Percentiles rank a stretch among this genome's conserved stretches.
phyloP scores from a whole-genome alignment of 1,140 invertebrate genomes.

The Drosophila melanogaster region DNA sequence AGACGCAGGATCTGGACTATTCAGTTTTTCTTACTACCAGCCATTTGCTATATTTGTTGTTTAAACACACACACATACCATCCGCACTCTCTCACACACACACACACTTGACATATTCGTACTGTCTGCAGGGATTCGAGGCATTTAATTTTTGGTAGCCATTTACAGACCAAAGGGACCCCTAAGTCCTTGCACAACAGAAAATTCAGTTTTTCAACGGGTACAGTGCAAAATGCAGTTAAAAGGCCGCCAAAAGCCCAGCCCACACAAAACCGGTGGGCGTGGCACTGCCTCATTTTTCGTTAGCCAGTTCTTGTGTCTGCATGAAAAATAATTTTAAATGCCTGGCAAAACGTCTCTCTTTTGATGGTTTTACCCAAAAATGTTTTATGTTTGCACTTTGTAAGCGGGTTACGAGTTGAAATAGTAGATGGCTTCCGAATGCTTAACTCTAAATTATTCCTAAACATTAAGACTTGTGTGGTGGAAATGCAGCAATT shows the following conservation, averaged over 20 bases:
- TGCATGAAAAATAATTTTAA: constrained; percentile 42
- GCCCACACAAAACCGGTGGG: not conserved
- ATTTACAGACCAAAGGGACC: constrained; percentile 35
- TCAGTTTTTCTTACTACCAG: constrained; percentile 2
- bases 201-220: constrained; percentile 20
- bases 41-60: constrained; percentile 37
- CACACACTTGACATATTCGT: constrained; percentile 66
- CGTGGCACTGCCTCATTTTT: constrained; percentile 24
- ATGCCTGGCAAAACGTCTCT: constrained; percentile 33
- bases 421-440: constrained; percentile 28
- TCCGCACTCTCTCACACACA: constrained; percentile 24
- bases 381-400: constrained; percentile 53
- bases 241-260: not conserved
- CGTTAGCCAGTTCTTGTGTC: constrained; percentile 19
- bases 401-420: constrained; percentile 25
- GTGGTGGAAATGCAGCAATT: constrained; percentile 6
- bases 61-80: constrained; percentile 33
- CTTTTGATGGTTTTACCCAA: constrained; percentile 39
- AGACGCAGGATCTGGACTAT: constrained; percentile 44
- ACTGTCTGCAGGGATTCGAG: constrained; percentile 51
- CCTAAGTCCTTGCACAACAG: constrained; percentile 39
- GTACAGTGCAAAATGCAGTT: constrained; percentile 40
- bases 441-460: constrained; percentile 35
- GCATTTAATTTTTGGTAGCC: constrained; percentile 72
- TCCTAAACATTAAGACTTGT: constrained; percentile 10